phyloP scores from a whole-genome alignment of 1,140 invertebrate species.

The Caligus rogercresseyi region DNA sequence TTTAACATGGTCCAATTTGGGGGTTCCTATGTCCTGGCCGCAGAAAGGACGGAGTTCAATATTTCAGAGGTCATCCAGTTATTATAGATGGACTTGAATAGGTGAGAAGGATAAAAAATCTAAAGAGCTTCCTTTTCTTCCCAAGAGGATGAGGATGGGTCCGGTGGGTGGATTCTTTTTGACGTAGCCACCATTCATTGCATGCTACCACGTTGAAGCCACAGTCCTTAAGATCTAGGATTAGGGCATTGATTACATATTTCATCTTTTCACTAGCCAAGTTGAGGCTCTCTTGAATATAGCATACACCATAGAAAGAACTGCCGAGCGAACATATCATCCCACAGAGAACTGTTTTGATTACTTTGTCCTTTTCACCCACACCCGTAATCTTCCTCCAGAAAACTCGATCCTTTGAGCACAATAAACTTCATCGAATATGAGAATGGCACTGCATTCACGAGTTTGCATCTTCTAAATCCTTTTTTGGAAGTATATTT shows the following conservation, averaged over 20 bases:
- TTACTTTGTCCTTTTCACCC: not conserved
- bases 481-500: not conserved
- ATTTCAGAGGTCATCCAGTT: not conserved
- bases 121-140: not conserved
- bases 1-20: not conserved
- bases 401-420: not conserved
- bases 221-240: not conserved
- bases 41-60: not conserved
- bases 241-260: not conserved
- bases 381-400: not conserved
- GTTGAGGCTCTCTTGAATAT: not conserved
- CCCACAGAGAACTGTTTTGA: not conserved
- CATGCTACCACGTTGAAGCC: not conserved
- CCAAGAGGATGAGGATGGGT: not conserved
- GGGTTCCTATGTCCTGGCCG: not conserved
- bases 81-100: constrained; percentile 1
- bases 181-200: not conserved
- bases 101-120: not conserved
- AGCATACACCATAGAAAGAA: not conserved
- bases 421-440: not conserved
- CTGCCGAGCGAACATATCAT: not conserved
- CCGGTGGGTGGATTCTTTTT: not conserved
- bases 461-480: not conserved
- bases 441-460: no score
- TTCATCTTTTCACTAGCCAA: not conserved